Percentiles rank a stretch among this genome's conserved stretches.
Conservation (phyloP, 2,888 invertebrate genomes). For the Geotrupes spiniger region DNA sequence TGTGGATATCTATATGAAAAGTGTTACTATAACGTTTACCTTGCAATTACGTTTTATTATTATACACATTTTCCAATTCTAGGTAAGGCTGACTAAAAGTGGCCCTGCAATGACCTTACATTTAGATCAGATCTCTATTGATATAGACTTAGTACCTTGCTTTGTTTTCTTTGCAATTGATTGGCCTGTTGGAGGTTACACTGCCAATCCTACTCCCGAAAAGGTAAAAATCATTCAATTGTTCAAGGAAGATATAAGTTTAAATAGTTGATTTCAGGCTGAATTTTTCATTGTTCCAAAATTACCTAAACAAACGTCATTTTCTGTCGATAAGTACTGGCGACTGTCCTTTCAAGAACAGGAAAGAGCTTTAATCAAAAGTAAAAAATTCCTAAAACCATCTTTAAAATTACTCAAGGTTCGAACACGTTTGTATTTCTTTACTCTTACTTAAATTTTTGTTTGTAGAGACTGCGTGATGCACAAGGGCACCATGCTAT, state of each 20-base stretch:
- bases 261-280: constrained; percentile 25
- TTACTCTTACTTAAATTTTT: constrained; percentile 15
- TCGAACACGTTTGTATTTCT: constrained; percentile 8
- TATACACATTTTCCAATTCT: too few relatives aligned
- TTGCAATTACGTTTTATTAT: constrained; percentile 15
- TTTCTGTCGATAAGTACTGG: constrained; percentile 50
- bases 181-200: constrained; percentile 44
- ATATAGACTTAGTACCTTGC: constrained; percentile 51
- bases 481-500: constrained; percentile 48
- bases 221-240: constrained; percentile 22
- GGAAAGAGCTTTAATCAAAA: constrained; percentile 54
- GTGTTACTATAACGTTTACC: constrained; percentile 12
- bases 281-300: constrained; percentile 57
- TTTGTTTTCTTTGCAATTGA: constrained; percentile 35
- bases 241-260: neutral
- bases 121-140: constrained; percentile 47
- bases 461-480: constrained; percentile 54
- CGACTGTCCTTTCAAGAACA: constrained; percentile 58
- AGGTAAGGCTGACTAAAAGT: constrained; percentile 47
- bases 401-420: constrained; percentile 51
- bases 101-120: constrained; percentile 59
- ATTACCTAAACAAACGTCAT: constrained; percentile 49
- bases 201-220: constrained; percentile 29
- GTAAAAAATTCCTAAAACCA: constrained; percentile 50
- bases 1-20: constrained; percentile 29